A percentile compares a stretch with the other conserved stretches of the same genome.
Conservation (phyloP, 2,888 invertebrate genomes). For the Dysmachus trigonus region DNA sequence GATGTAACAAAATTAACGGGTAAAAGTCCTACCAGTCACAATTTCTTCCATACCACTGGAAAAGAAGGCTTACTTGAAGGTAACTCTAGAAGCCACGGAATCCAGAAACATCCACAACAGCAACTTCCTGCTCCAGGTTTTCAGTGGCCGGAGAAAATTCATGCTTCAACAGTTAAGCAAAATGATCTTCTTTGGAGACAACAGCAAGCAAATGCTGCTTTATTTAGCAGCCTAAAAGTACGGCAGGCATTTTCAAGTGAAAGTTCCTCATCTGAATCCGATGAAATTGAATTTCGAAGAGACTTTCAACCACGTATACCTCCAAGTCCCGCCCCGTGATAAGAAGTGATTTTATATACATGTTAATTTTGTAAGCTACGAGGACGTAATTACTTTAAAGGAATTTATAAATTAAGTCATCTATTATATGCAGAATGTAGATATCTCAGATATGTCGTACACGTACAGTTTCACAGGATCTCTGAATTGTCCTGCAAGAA, state of each 20-base stretch:
- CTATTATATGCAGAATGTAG: not conserved
- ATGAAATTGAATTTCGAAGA: slow-evolving; percentile 61
- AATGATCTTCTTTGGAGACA: slow-evolving; percentile 62
- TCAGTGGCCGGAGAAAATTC: slow-evolving; percentile 66
- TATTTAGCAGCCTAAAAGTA: slow-evolving; percentile 50
- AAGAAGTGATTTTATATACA: not conserved
- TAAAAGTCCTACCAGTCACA: slow-evolving; percentile 62
- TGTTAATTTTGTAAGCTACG: not conserved
- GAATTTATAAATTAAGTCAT: not conserved
- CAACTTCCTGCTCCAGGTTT: slow-evolving; percentile 55
- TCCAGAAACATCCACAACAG: not conserved
- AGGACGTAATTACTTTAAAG: not conserved
- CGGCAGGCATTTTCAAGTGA: slow-evolving; percentile 59
- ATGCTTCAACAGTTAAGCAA: slow-evolving; percentile 63
- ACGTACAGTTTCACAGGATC: not conserved
- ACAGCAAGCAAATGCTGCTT: slow-evolving; percentile 53
- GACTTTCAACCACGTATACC: slow-evolving; percentile 63
- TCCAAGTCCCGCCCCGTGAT: slow-evolving; percentile 66
- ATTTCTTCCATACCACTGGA: slow-evolving; percentile 46
- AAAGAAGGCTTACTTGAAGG: not conserved
- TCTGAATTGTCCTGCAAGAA: not conserved
- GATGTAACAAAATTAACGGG: slow-evolving; percentile 64
- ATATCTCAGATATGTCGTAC: not conserved
- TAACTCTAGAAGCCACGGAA: not conserved
- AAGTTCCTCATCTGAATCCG: slow-evolving; percentile 63